These are phyloP conservation scores for Phaetusa simplex DNA, from an alignment of 2,113 vertebrate species.

Conservation along the genomic window DNA sequence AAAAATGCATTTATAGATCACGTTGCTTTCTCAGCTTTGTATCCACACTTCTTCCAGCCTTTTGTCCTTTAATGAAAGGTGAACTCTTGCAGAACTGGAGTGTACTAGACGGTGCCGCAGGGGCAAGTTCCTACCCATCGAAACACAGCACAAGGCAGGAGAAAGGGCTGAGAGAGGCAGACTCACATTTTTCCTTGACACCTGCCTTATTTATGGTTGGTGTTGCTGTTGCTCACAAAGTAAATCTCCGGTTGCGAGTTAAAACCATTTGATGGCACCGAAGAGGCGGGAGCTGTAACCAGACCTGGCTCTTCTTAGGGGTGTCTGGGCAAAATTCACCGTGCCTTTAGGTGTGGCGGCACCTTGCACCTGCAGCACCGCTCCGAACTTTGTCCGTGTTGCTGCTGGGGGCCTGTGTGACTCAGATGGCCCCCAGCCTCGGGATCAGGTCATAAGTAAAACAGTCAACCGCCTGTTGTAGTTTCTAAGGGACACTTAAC, in stretches of 20 bases:
- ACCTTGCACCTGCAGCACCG: neutral
- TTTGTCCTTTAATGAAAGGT: neutral
- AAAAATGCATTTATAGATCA: neutral
- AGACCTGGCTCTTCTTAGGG: neutral
- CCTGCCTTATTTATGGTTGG: neutral
- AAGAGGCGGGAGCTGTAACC: neutral
- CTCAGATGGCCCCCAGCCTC: neutral
- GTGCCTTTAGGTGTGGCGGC: neutral
- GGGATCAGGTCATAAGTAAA: neutral
- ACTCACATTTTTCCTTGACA: neutral
- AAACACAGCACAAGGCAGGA: neutral
- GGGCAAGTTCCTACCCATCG: neutral
- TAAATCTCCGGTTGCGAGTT: neutral
- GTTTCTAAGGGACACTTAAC: neutral
- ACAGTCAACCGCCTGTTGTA: fast-evolving
- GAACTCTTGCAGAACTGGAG: neutral
- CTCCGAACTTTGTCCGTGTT: no score
- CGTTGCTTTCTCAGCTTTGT: neutral
- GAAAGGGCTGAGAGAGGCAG: neutral
- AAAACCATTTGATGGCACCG: neutral
- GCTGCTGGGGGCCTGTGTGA: neutral
- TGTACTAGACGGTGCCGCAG: neutral
- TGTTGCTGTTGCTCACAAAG: neutral
- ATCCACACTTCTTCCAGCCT: neutral
- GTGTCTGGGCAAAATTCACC: neutral